Conservation (phyloP, 2,888 invertebrate species). For the Laspeyria flexula region DNA sequence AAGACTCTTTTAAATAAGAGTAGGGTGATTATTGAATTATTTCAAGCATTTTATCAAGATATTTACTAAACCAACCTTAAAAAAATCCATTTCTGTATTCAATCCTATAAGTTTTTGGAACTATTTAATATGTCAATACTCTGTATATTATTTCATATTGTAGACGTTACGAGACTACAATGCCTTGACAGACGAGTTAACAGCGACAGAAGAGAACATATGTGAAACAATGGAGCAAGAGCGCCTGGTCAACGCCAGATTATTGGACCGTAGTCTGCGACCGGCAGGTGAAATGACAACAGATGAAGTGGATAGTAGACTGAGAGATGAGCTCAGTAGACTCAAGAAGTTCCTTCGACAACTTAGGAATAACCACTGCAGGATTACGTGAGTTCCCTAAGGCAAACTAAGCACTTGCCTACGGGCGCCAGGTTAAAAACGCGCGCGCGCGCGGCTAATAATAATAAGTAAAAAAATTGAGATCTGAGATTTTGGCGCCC, state of each 20-base stretch:
- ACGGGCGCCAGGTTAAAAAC: too few relatives aligned
- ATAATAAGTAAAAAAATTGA: too few relatives aligned
- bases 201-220: slow-evolving; percentile 88
- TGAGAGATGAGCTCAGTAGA: slow-evolving; percentile 87
- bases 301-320: slow-evolving; percentile 88
- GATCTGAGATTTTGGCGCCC: too few relatives aligned
- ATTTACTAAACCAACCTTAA: too few relatives aligned
- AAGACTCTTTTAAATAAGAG: too few relatives aligned
- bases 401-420: neutral
- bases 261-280: slow-evolving; percentile 89
- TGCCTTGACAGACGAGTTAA: slow-evolving; percentile 88
- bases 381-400: slow-evolving; percentile 81
- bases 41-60: too few relatives aligned
- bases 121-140: too few relatives aligned
- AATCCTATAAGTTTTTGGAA: too few relatives aligned
- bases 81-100: too few relatives aligned
- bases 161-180: slow-evolving; percentile 89
- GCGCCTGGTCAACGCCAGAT: slow-evolving; percentile 89
- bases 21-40: too few relatives aligned
- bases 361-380: slow-evolving; percentile 85
- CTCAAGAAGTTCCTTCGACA: slow-evolving; percentile 85
- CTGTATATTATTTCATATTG: neutral
- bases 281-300: slow-evolving; percentile 88
- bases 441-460: too few relatives aligned
- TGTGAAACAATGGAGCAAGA: slow-evolving; percentile 88